phyloP scores from a whole-genome alignment of 2,797 vertebrate species.

The Apodemus agrarius region DNA sequence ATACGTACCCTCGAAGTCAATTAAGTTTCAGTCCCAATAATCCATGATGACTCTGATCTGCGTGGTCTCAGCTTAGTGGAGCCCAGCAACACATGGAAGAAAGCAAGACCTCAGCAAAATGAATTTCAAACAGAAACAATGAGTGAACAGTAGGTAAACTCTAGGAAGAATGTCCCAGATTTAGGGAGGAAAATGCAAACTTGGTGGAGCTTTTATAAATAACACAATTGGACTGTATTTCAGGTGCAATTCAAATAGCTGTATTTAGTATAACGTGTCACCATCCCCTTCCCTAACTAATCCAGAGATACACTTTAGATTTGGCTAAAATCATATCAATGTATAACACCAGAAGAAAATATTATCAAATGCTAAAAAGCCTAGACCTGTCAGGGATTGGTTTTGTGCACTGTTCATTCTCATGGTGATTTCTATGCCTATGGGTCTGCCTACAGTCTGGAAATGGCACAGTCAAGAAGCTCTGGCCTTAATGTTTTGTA shows the following conservation, averaged over 20 bases:
- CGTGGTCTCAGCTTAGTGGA: constrained; percentile 34
- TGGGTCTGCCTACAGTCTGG: neutral
- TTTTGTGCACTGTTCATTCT: neutral
- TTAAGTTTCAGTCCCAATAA: constrained; percentile 67
- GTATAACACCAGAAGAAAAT: neutral
- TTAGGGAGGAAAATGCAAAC: neutral
- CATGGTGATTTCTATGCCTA: neutral
- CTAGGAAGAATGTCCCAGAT: neutral
- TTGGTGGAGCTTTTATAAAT: neutral
- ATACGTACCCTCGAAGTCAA: constrained; percentile 61
- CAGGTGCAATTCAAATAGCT: neutral
- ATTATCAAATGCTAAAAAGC: neutral
- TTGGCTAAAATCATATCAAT: neutral
- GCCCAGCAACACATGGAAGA: constrained; percentile 25
- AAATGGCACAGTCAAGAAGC: neutral
- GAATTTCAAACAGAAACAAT: constrained; percentile 29
- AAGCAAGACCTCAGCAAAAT: constrained; percentile 47
- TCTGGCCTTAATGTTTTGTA: neutral
- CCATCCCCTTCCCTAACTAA: neutral
- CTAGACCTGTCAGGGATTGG: neutral
- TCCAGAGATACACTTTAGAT: neutral
- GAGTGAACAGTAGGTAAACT: neutral
- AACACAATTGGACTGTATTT: neutral
- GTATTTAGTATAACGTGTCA: neutral
- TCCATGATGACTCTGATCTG: neutral